phyloP scores from a whole-genome alignment of 2,113 vertebrate genomes.

The Panurus biarmicus region DNA sequence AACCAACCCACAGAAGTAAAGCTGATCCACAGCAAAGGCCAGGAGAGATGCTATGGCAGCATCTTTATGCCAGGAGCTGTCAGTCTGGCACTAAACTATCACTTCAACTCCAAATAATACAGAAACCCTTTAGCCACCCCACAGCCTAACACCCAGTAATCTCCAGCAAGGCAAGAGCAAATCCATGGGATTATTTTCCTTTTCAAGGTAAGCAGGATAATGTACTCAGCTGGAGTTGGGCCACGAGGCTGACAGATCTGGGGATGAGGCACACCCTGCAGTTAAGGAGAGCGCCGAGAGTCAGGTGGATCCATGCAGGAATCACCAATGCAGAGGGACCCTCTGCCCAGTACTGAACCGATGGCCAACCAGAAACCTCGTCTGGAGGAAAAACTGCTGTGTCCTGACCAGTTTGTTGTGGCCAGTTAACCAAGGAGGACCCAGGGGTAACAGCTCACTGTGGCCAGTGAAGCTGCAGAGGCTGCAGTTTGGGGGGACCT shows the following conservation, averaged over 20 bases:
- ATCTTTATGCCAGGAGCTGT: neutral
- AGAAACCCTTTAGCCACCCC: neutral
- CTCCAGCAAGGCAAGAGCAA: neutral
- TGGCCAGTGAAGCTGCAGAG: neutral
- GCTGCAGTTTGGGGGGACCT: neutral
- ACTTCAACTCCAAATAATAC: neutral
- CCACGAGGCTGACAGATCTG: neutral
- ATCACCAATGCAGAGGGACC: neutral
- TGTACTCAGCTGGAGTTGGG: neutral
- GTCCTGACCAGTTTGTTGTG: neutral
- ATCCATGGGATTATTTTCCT: constrained; percentile 23
- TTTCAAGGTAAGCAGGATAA: constrained; percentile 18
- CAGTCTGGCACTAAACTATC: neutral
- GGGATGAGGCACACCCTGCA: neutral
- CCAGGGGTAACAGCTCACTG: rapidly evolving
- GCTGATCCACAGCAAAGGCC: neutral
- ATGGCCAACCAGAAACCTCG: neutral
- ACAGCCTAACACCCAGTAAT: neutral
- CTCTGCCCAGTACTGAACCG: rapidly evolving
- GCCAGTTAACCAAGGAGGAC: neutral
- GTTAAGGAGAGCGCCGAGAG: neutral
- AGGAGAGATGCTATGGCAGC: neutral
- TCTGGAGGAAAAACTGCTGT: neutral
- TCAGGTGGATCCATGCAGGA: neutral
- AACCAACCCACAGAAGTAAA: neutral